Conservation (phyloP, 1,140 invertebrate genomes). For the Tyrophagus putrescentiae region DNA sequence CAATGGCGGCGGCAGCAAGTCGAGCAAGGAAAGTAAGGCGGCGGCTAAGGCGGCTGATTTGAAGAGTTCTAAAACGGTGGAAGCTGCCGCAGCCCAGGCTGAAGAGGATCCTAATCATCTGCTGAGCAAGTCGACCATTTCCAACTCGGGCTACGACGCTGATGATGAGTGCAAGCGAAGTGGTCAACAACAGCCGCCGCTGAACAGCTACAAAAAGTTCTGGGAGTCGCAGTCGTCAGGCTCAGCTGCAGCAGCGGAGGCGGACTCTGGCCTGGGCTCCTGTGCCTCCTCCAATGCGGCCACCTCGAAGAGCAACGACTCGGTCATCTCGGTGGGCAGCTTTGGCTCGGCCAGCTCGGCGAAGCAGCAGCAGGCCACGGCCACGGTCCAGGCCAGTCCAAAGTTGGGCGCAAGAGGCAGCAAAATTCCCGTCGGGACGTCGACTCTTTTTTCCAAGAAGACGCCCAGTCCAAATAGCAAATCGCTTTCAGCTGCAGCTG, state of each 20-base stretch:
- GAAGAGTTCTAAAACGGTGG: too few species aligned
- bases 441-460: background rate
- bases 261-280: constrained; percentile 8
- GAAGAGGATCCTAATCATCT: background rate
- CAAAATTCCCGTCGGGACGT: constrained; percentile 8
- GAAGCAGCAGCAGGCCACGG: background rate
- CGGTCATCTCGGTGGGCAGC: background rate
- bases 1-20: background rate
- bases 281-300: constrained; percentile 2
- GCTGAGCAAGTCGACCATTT: constrained; percentile 4
- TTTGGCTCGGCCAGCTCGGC: background rate
- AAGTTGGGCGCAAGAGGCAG: constrained; percentile 11
- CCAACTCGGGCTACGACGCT: constrained; percentile 10
- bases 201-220: constrained; percentile 75
- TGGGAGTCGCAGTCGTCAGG: constrained; percentile 46
- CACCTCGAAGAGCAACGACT: constrained; percentile 15
- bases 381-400: background rate
- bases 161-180: constrained; percentile 54
- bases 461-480: background rate
- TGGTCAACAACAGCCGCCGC: constrained; percentile 78
- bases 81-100: too few species aligned
- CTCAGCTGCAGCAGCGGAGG: background rate
- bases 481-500: background rate
- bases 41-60: too few species aligned
- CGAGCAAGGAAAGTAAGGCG: background rate